Conservation (phyloP, 2,113 vertebrate genomes). For the Chrysochloris asiatica region DNA sequence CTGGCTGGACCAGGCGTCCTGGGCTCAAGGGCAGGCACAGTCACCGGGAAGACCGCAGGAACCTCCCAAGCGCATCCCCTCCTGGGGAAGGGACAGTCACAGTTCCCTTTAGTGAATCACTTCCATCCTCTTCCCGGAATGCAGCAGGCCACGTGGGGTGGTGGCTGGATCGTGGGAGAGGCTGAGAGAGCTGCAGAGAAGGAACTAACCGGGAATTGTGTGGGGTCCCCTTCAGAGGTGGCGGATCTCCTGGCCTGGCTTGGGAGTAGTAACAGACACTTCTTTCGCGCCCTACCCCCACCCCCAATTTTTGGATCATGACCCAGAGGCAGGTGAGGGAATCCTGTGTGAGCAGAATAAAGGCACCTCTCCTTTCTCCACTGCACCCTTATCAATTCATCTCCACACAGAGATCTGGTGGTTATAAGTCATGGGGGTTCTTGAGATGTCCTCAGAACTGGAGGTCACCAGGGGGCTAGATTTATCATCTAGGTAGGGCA, state of each 20-base stretch:
- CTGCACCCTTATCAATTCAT: neutral
- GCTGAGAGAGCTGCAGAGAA: neutral
- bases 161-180: neutral
- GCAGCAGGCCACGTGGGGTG: constrained; percentile 47
- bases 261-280: neutral
- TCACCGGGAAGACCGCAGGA: constrained; percentile 45
- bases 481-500: neutral
- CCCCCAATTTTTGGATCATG: neutral
- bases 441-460: constrained; percentile 45
- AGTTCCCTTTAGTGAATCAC: constrained; percentile 75
- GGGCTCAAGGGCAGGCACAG: too few species aligned
- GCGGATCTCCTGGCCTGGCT: neutral
- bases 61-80: constrained; percentile 64
- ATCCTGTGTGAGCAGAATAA: neutral
- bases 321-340: neutral
- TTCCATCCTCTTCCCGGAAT: constrained; percentile 73
- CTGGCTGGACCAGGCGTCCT: neutral
- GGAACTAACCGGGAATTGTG: neutral
- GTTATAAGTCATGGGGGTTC: neutral
- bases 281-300: neutral
- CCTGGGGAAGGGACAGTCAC: constrained; percentile 68
- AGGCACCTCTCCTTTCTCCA: neutral
- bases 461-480: constrained; percentile 46
- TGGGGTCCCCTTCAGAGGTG: neutral
- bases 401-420: neutral